Base-by-base conservation (phyloP, 2,888 invertebrate genomes). In the Blastobasis adustella region DNA sequence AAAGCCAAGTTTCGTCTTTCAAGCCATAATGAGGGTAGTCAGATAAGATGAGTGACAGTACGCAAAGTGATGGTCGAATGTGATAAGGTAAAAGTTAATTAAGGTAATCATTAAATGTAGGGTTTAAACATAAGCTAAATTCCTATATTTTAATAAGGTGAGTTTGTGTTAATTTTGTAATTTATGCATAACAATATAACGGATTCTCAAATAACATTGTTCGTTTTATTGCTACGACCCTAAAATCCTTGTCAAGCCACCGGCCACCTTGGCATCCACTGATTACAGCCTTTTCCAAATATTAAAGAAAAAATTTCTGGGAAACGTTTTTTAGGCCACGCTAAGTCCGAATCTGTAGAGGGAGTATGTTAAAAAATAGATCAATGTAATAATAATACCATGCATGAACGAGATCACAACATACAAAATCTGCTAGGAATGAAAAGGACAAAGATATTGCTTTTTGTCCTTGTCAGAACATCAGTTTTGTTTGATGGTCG, bases 91-190 rank as follows among this genome's bases (percentile, higher is more conserved):
- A 55, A 57, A 23, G 60, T 71, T 62, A 67, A 63, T 61, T 58
- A 37, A 37, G 67, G 59, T 72, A 71, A 65, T 58, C 61, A 62
- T 66, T 71, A 67, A 57, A 65, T 54, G 23, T 48, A 52, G 58
- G 67, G 23, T 23, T n/a, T n/a, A 23, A 1, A 23, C 23, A 58
- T 76, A 80, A 79, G 72, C 61, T 79, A 79, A 82, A 85, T 82
- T 83, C 82, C 80, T 86, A 85, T 84, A 84, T 85, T 84, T 85
- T 84, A 81, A 59, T 82, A 81, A 63, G 61, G 64, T 56, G 74
- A 73, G 69, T 60, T 63, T 63, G 63, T 71, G 65, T 69, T 71
- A 69, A 43, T 80, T 76, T 82, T 82, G 67, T 83, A 83, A 80
- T 74, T 75, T 67, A 73, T 75, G 61, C 73, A 76, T 80, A 80